Base-by-base conservation (phyloP, 2,888 invertebrate species). In the Erpobdella octoculata region DNA sequence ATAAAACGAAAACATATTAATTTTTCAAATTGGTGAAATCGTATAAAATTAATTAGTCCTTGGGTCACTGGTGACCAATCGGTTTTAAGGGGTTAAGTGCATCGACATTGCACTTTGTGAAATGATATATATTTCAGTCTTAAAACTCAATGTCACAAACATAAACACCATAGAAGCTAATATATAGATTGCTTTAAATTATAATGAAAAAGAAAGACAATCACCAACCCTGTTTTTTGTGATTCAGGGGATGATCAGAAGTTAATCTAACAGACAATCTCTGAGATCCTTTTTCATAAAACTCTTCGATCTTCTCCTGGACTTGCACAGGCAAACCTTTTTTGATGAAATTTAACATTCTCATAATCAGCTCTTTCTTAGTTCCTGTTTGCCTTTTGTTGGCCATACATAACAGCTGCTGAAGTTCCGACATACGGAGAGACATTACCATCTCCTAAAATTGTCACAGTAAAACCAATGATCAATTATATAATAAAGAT, bases 401-500 rank as follows among this genome's bases (percentile, higher is more conserved):
- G 78, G 90, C 89, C 84, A 88, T 90, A 79, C 89, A 89, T 81
- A 91, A 86, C 81, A 92, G 85, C 85, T 89, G 89, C 86, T 91
- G 91, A 81, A 92, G 88, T 84, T 91, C 91, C 82, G 89, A 89
- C 78, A 91, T 90, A 79, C 91, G 88, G 85, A 91, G 91, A 81
- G 87, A 87, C 84, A 88, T 80, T 66, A 87, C 82, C 87, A 87
- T 87, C 76, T 81, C 80, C 83, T 85, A 79, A 53, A 53, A 53
- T 53, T 28, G 28, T 25, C 53, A 53, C n/a, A n/a, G n/a, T n/a
- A n/a, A n/a, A n/a, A n/a, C n/a, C n/a, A n/a, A n/a, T n/a, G n/a
- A n/a, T n/a, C n/a, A n/a, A n/a, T n/a, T n/a, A n/a, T n/a, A n/a
- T n/a, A n/a, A n/a, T n/a, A n/a, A n/a, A n/a, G n/a, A n/a, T n/a